phyloP scores from a whole-genome alignment of 2,113 vertebrate species.

The Albula glossodonta region DNA sequence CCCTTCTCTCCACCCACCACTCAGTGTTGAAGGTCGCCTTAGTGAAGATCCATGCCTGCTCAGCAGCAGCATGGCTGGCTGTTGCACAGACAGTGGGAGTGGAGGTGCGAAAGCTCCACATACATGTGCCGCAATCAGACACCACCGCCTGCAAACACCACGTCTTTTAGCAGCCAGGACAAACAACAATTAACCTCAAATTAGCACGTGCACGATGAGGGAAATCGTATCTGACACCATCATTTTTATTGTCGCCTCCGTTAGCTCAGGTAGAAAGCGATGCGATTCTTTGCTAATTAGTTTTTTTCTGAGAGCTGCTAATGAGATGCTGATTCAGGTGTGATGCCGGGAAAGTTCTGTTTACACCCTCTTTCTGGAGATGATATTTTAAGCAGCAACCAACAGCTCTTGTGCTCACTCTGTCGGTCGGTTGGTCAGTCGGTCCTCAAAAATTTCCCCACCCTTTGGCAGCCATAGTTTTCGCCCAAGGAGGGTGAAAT shows the following conservation, averaged over 20 bases:
- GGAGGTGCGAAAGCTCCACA: neutral
- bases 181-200: neutral
- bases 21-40: neutral
- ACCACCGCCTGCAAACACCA: neutral
- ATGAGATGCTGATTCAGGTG: neutral
- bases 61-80: neutral
- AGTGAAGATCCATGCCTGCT: neutral
- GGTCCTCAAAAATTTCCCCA: no score
- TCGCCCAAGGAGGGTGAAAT: no score
- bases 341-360: neutral
- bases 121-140: neutral
- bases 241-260: neutral
- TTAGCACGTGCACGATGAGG: neutral
- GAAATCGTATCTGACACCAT: neutral
- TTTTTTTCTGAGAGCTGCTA: neutral
- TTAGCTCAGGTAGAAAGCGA: neutral
- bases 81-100: neutral
- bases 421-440: no score
- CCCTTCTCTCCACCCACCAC: neutral
- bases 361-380: no score
- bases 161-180: neutral
- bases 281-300: constrained; percentile 1
- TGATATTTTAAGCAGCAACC: no score
- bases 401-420: no score
- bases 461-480: no score